Evolutionary conservation across 2,888 invertebrate species (phyloP).

Genomic region (Leptarthrus brevirostris): DNA sequence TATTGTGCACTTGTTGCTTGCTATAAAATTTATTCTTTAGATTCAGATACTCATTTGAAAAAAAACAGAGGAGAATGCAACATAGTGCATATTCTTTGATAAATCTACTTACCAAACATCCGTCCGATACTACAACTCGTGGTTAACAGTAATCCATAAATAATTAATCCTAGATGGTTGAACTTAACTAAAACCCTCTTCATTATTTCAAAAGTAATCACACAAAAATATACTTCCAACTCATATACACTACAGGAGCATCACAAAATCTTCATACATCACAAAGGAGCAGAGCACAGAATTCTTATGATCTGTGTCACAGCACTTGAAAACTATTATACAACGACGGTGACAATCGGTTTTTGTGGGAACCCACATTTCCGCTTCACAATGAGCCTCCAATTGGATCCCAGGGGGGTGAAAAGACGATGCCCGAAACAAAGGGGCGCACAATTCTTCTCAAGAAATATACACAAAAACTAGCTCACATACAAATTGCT

Average conservation of each 20-base stretch:
- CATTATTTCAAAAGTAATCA: constrained; percentile 58
- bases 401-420: constrained; percentile 6
- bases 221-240: constrained; percentile 5
- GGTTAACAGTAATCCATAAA: constrained; percentile 65
- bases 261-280: constrained; percentile 21
- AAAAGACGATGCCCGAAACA: background rate
- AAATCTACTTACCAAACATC: constrained; percentile 67
- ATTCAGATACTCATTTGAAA: background rate
- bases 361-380: constrained; percentile 38
- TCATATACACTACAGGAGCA: background rate
- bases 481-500: constrained; percentile 36
- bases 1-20: constrained; percentile 39
- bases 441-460: background rate
- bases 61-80: too few relatives aligned
- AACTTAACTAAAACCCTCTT: constrained; percentile 65
- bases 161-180: constrained; percentile 66
- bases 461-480: constrained; percentile 21
- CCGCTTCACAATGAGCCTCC: constrained; percentile 10
- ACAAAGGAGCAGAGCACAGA: constrained; percentile 6
- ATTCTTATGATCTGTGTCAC: constrained; percentile 39
- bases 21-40: background rate
- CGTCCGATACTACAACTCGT: constrained; percentile 61
- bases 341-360: constrained; percentile 23
- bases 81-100: background rate
- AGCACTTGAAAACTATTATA: constrained; percentile 25